Base-by-base conservation (phyloP, 2,888 invertebrate genomes). In the Cepaea hortensis region DNA sequence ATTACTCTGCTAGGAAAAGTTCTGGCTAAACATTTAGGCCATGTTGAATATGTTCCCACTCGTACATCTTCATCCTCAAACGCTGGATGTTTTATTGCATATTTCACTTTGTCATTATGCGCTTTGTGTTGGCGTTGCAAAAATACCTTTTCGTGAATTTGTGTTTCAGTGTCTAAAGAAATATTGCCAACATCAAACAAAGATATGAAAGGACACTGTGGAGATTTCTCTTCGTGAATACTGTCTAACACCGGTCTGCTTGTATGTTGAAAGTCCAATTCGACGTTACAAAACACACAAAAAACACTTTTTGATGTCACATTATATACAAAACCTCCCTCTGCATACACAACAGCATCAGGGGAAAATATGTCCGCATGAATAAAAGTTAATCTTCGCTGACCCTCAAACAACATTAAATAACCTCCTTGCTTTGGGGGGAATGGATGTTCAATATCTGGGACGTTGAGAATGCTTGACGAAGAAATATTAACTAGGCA, bases 101-200 rank as follows among this genome's bases (percentile, higher is more conserved):
- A 88, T 46, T 87, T 82, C 76, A 84, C 48, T 65, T 76, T 80
- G 46, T 46, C 75, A 55, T 65, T 83, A 15, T 48, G 82, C 23
- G 46, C 35, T 79, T 79, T 79, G 5, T 79, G 79, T 35, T 79
- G 79, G 18, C 82, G 77, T 9, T 77, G 76, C 75, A 65, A 20
- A 7, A 72, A 73, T 15, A 73, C 73, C 72, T 87, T 87, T 35
- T 75, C 83, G 7, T 83, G 72, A 55, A 88, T 84, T 55, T 79
- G 68, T 68, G 72, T 75, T 72, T 88, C 83, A n/a, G n/a, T 50
- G 46, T 85, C 55, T 23, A 35, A 35, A 50, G 87, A 84, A 85
- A 88, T 83, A 76, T 88, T 88, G 18, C 88, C 88, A 50, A 88
- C 85, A 81, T 88, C 88, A 88, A 85, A 87, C 23, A 84, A 82